A percentile compares a stretch with the other conserved stretches of the same genome.
Conservation (phyloP, 2,888 invertebrate genomes). For the Lobophora halterata region DNA sequence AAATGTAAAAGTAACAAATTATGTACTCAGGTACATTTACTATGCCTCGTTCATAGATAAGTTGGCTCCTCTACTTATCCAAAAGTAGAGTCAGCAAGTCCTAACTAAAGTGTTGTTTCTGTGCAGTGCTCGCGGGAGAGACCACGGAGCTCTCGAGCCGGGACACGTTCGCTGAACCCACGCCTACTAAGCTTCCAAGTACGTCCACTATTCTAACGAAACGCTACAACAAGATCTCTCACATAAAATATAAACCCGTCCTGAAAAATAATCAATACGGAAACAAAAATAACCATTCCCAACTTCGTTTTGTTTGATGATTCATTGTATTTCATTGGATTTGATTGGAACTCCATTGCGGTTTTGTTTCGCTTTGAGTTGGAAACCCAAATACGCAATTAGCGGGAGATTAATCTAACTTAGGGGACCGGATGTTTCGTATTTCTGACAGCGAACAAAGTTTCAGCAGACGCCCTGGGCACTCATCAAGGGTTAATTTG, state of each 20-base stretch:
- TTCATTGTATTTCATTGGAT: slow-evolving; percentile 30
- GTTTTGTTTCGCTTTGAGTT: slow-evolving; percentile 21
- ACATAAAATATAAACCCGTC: slow-evolving; percentile 11
- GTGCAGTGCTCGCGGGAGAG: slow-evolving; percentile 75
- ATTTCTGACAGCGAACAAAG: slow-evolving; percentile 32
- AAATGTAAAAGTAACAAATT: no score
- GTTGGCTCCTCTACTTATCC: no score
- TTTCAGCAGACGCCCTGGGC: slow-evolving; percentile 27
- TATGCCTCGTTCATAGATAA: no score
- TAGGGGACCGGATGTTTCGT: slow-evolving; percentile 28
- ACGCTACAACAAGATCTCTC: slow-evolving; percentile 67
- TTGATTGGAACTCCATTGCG: slow-evolving; percentile 21
- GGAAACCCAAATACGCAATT: slow-evolving; percentile 20
- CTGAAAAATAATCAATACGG: slow-evolving; percentile 9
- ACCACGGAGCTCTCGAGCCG: slow-evolving; percentile 71
- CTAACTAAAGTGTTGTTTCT: slow-evolving; percentile 68
- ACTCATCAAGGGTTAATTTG: slow-evolving; percentile 25
- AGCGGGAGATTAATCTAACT: slow-evolving; percentile 31
- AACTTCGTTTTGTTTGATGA: slow-evolving; percentile 19
- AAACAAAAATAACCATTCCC: slow-evolving; percentile 16
- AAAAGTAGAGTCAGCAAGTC: slow-evolving; percentile 11
- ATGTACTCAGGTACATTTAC: no score
- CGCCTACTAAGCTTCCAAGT: slow-evolving; percentile 83
- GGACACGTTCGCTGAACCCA: slow-evolving; percentile 76
- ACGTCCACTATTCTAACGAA: slow-evolving; percentile 57